Base-by-base conservation (phyloP, 2,113 vertebrate genomes). In the Anthoscopus minutus region DNA sequence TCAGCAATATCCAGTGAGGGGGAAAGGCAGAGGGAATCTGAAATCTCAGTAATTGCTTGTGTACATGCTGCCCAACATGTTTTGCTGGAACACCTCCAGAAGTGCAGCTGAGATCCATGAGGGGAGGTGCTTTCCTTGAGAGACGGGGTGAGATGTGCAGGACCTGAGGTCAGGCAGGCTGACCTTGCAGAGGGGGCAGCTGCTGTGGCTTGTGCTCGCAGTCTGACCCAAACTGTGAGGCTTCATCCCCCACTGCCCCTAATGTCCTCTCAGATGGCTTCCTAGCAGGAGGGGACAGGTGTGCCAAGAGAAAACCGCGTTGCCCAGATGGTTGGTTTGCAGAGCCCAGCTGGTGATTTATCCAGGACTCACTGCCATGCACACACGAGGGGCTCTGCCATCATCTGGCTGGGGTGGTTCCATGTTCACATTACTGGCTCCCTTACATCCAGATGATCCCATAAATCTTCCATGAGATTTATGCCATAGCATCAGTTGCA, bases 291-390 rank as follows among this genome's bases (percentile, higher is more conserved):
- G 93, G 86, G 86, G 70, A 96, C 31, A 40, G 86, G 87, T 61
- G 24, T 5, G 96, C 97, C 97, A 97, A 96, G 95, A 98, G 97
- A 90, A 93, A 92, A 50, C 66, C 0, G 15, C 1, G 0, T 96
- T 90, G 89, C 94, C 96, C 97, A 98, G 97, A 98, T 98, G 97
- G 98, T 81, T 97, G 71, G 77, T 96, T 97, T 95, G 91, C 85
- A 94, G 88, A 83, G 87, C 95, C 91, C 15, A 45, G 71, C 95
- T 89, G 86, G 77, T 97, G 92, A 97, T 97, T 97, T 97, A 97
- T 96, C 92, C 31, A 11, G 86, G 88, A 76, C 92, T 96, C 47
- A 8, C 66, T 95, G 93, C 96, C 86, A 27, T 91, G 78, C 72
- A 81, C 85, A 45, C 71, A 69, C 56, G 16, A 83, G 83, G 13